Evolutionary conservation across 1,140 invertebrate genomes (phyloP).

Genomic region (Eubasilissa regina): DNA sequence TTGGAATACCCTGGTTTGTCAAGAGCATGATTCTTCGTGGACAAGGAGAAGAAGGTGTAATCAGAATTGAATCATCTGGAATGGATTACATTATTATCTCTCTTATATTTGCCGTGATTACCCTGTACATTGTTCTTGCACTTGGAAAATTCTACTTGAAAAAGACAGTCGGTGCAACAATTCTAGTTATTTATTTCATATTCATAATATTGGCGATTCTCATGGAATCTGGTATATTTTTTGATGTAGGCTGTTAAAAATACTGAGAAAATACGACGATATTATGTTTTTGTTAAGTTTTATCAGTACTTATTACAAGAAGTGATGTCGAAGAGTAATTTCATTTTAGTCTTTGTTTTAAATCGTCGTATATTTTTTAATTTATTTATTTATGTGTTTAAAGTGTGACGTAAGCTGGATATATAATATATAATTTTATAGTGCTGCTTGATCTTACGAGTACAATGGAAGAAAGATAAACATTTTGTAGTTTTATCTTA

Average conservation of each 20-base stretch:
- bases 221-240: slow-evolving; percentile 74
- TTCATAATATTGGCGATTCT: slow-evolving; percentile 78
- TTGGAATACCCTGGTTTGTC: slow-evolving; percentile 89
- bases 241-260: slow-evolving; percentile 48
- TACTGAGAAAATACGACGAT: no score
- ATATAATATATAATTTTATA: no score
- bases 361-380: no score
- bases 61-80: slow-evolving; percentile 74
- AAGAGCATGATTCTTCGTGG: slow-evolving; percentile 75
- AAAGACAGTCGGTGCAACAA: slow-evolving; percentile 73
- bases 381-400: no score
- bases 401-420: no score
- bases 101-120: slow-evolving; percentile 74
- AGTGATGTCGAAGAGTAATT: no score
- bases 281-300: no score
- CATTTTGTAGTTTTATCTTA: no score
- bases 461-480: no score
- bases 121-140: slow-evolving; percentile 74
- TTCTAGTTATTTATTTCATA: slow-evolving; percentile 74
- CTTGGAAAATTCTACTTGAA: slow-evolving; percentile 75
- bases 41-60: slow-evolving; percentile 66
- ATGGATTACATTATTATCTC: slow-evolving; percentile 79
- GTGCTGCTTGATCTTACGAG: no score
- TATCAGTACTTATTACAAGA: no score
- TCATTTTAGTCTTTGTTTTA: no score